Evolutionary conservation across 2,888 invertebrate genomes (phyloP), one percentile per base, ranked within the genome.

Genomic region (Epistrophe grossulariae): DNA sequence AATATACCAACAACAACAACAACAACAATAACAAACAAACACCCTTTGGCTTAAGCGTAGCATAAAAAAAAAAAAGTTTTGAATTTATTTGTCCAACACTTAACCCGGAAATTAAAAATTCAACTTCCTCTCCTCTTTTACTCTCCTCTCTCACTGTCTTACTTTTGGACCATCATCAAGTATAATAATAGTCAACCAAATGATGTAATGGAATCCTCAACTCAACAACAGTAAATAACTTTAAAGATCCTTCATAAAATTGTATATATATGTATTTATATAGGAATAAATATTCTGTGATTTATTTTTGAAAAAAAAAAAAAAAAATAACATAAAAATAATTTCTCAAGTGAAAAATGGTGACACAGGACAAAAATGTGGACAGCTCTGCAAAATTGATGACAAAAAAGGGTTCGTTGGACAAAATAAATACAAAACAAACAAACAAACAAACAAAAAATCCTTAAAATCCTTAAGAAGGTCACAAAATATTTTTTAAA

Each of bases 91-190:
- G 64, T 43, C 35, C 45, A 74, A 71, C 84, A 84, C 84, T 84
- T 79, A 79, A 57, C 68, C 84, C 84, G 84, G 84, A 84, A 84
- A 84, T 84, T 84, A 76, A 84, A 84, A 80, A 84, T 72, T 84
- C 76, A 84, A 66, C 84, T 72, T 11, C 48, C 3, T 45, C 31
- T 31, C 31, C 5, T 35, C 31, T 31, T 7, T 31, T 7, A 6
- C 6, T 1, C n/a, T 8, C 17, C 60, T 24, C 9, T 17, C 11
- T n/a, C 7, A 8, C 57, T 38, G 15, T 19, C 55, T 3, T 1
- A 15, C 17, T 11, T 3, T n/a, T 8, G 24, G 11, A 17, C 0
- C n/a, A 43, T 40, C 57, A 72, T 71, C 35, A 72, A 72, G 48
- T 43, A 48, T 62, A 55, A 79, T 50, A 79, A 24, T 38, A 59